Base-by-base conservation (phyloP, 1,140 invertebrate genomes). In the Penaeus chinensis region DNA sequence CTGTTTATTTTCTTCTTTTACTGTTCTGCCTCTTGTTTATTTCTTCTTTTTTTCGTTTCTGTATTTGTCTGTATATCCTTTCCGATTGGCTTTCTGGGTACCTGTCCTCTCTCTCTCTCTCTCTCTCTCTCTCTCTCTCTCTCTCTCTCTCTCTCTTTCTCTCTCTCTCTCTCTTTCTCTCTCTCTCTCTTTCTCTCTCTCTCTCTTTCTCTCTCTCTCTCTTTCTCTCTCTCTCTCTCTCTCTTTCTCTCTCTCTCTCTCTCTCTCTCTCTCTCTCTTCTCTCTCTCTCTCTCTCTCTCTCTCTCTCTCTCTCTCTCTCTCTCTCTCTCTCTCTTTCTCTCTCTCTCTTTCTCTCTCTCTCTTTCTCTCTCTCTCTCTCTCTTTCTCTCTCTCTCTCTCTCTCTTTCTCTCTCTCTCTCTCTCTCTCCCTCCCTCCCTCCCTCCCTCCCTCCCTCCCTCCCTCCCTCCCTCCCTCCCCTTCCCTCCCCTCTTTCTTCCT, bases 351-450 rank as follows among this genome's bases (percentile, higher is more conserved):
- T 32, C 32, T 32, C 32, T 2, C 32, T 2, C 32, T 32, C 32
- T 2, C 32, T 32, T 2, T 2, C 32, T 32, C 32, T 32, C 32
- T 2, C 32, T 32, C 32, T 2, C 32, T 32, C 32, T 32, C 2
- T 32, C 32, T 32, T 32, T 54, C 47, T 54, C 77, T 54, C 77
- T 79, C 77, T 79, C 77, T 79, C 77, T 54, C 77, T 79, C 77
- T 79, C 77, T 54, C 47, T 54, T 22, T 54, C 47, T 54, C 47
- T 54, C 47, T 54, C 47, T 54, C 47, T 47, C 47, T n/a, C 47
- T n/a, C 77, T 54, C 47, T 54, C 47, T 54, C 47, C 20, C 7
- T 3, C n/a, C n/a, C 18, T 8, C n/a, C n/a, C 32, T 32, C 32
- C 2, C 32, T 32, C 32, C 2, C 32, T 32, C 32, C 2, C 32